Evolutionary conservation across 2,113 vertebrate species (phyloP), one percentile per base, ranked within the genome.

Genomic region (Ivindomyrus marchei): DNA sequence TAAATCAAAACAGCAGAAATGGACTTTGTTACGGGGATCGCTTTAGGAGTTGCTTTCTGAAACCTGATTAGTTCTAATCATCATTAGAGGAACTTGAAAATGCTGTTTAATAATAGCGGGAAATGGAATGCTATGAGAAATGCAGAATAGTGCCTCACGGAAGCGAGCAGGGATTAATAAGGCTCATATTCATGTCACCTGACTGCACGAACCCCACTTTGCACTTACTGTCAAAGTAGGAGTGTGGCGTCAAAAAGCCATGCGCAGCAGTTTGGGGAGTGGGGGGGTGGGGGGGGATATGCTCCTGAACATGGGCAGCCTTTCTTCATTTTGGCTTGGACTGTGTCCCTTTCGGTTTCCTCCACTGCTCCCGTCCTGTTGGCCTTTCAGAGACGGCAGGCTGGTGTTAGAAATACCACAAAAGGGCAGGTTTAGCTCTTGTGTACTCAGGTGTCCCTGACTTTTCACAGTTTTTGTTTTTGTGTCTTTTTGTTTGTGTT

Each of bases 391-490:
- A 53, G 46, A 89, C 80, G 80, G 87, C 49, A 19, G 70, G 85
- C n/a, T 27, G 39, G 53, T 62, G 90, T 74, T 39, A 70, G 86
- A 91, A 84, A 90, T 92, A 88, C 70, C n/a, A 56, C 90, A 85
- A 17, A 87, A 86, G 15, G 89, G 89, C 58, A 80, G 62, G 0
- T 89, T 66, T 88, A 27, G 15, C 85, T 90, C 39, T 89, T 50
- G 27, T 89, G 45, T 90, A 90, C 91, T 93, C 94, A 94, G 93
- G 93, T 93, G 92, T 91, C 89, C 93, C n/a, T 88, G 36, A 13
- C 31, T 86, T 88, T 56, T 88, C 27, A 21, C 42, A 85, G 21
- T 88, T 50, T 50, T 90, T 89, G 74, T 90, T 91, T 88, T 62
- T 88, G 70, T 88, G 87, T 92, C 88, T 36, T 58, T 87, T 87